These are phyloP conservation scores for Stenichneumon culpator DNA, from an alignment of 2,888 invertebrate genomes.

Conservation along the genomic window DNA sequence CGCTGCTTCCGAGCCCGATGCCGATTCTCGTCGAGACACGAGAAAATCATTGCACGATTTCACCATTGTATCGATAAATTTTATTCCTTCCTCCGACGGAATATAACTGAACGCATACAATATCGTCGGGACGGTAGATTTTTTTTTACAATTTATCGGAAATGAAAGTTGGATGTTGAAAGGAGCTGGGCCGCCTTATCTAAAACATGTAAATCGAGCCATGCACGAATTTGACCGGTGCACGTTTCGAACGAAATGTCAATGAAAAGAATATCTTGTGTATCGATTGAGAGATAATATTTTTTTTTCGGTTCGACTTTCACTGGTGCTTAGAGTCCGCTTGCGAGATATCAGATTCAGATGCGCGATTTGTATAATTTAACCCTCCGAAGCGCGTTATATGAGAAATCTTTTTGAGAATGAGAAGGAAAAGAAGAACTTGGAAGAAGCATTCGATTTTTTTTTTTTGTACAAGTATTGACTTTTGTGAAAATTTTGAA, in stretches of 20 bases:
- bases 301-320: not conserved
- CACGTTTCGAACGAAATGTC: not conserved
- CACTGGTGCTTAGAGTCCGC: not conserved
- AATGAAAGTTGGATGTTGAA: not conserved
- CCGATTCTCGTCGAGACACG: slow-evolving; percentile 43
- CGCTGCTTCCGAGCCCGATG: slow-evolving; percentile 52
- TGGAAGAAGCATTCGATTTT: not conserved
- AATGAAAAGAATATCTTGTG: not conserved
- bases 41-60: slow-evolving; percentile 8
- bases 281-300: not conserved
- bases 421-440: too few species aligned
- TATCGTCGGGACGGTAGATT: not conserved
- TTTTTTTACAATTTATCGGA: not conserved
- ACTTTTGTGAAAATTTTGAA: not conserved
- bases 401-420: not conserved
- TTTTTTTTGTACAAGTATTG: not conserved
- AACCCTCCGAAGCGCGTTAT: not conserved
- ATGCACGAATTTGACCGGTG: not conserved
- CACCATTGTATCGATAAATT: slow-evolving; percentile 2
- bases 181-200: not conserved
- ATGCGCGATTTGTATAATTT: not conserved
- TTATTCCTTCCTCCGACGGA: not conserved
- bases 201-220: not conserved
- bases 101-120: not conserved
- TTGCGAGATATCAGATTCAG: not conserved